Evolutionary conservation across 2,888 invertebrate species (phyloP).

Genomic region (Parthenolecanium corni): DNA sequence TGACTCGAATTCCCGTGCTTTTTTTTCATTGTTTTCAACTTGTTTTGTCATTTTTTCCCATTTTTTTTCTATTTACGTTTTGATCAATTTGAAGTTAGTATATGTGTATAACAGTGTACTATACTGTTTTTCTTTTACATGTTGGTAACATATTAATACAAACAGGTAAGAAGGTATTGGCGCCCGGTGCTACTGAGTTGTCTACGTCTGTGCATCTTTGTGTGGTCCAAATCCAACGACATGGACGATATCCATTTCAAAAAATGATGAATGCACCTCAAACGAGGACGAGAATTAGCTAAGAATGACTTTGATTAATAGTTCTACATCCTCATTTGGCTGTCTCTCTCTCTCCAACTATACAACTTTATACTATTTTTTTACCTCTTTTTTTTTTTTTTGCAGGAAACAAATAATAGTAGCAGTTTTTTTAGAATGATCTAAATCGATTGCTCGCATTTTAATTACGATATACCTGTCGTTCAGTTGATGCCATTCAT

Average conservation of each 20-base stretch:
- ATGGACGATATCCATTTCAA: background rate
- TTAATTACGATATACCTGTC: conserved; percentile 12
- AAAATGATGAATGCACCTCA: conserved; percentile 23
- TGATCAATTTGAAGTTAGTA: background rate
- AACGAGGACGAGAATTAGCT: conserved; percentile 24
- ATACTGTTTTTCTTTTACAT: background rate
- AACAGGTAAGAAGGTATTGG: conserved; percentile 25
- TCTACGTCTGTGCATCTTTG: conserved; percentile 23
- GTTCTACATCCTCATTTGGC: conserved; percentile 27
- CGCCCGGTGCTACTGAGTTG: conserved; percentile 19
- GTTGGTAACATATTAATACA: conserved; percentile 19
- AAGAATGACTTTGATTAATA: conserved; percentile 24
- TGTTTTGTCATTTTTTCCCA: conserved; percentile 2
- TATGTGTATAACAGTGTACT: background rate
- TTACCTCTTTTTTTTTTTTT: conserved; percentile 1
- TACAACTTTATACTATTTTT: background rate
- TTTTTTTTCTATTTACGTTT: background rate
- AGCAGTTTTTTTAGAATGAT: conserved; percentile 5
- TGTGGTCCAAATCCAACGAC: conserved; percentile 21
- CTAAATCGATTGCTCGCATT: conserved; percentile 19
- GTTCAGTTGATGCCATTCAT: conserved; percentile 2
- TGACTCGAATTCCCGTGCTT: background rate
- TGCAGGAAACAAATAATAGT: conserved; percentile 2
- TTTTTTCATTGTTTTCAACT: background rate
- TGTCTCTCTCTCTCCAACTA: background rate